Evolutionary conservation across 2,113 vertebrate species (phyloP).

Genomic region (Embiotoca jacksoni): DNA sequence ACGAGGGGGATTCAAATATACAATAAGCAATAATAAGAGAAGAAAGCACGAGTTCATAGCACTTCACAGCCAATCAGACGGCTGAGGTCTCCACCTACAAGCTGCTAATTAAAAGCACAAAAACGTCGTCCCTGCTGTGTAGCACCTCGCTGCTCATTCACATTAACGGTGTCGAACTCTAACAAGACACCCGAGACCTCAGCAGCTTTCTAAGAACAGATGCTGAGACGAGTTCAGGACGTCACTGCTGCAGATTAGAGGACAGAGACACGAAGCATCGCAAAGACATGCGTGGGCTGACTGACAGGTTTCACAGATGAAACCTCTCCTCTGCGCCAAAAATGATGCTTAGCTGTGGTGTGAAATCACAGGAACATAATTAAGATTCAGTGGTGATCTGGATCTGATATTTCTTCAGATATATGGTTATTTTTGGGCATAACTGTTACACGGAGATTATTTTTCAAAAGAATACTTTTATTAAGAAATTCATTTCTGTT

Average conservation of each 20-base stretch:
- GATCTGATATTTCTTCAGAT: background rate
- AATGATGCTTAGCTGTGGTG: background rate
- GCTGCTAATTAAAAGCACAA: constrained; percentile 37
- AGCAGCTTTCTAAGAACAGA: constrained; percentile 40
- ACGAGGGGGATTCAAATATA: background rate
- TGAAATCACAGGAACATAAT: background rate
- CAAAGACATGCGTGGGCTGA: background rate
- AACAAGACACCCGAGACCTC: constrained; percentile 51
- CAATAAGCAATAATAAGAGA: background rate
- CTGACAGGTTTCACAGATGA: background rate
- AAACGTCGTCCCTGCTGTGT: constrained; percentile 12
- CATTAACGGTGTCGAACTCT: constrained; percentile 32
- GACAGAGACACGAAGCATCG: background rate
- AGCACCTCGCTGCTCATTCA: constrained; percentile 12
- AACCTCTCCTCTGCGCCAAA: background rate
- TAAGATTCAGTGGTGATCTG: background rate
- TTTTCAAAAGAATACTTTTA: too few relatives aligned
- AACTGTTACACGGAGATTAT: too few relatives aligned
- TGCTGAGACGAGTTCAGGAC: constrained; percentile 17
- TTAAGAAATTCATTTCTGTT: too few relatives aligned
- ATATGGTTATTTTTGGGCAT: too few relatives aligned
- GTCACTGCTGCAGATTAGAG: constrained; percentile 37
- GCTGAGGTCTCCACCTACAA: background rate
- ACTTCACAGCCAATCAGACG: constrained; percentile 9
- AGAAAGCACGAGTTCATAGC: background rate